Percentiles rank a stretch among this genome's conserved stretches.
Conservation (phyloP, 2,888 invertebrate species). For the Sabatieria punctata region DNA sequence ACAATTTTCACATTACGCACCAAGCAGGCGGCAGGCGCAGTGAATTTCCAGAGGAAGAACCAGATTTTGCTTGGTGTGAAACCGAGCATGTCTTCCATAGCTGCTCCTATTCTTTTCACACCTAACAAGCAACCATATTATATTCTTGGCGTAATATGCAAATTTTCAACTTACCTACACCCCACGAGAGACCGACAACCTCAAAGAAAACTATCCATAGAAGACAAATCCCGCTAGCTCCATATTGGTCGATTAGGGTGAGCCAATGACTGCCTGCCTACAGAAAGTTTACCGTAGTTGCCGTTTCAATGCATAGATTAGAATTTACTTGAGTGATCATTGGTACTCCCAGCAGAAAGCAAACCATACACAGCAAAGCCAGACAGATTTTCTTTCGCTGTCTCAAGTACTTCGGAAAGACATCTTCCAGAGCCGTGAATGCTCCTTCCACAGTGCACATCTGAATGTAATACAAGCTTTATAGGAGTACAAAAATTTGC, state of each 20-base stretch:
- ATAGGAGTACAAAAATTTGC: too few species aligned
- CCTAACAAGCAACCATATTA: too few species aligned
- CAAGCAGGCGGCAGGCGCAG: slow-evolving; percentile 64
- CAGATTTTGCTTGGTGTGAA: slow-evolving; percentile 58
- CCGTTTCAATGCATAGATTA: too few species aligned
- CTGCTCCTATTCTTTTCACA: slow-evolving; percentile 51
- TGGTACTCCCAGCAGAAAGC: slow-evolving; percentile 27
- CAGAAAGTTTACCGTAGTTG: slow-evolving; percentile 16
- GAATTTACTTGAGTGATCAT: slow-evolving; percentile 28
- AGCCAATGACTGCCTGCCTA: slow-evolving; percentile 74
- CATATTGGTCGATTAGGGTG: slow-evolving; percentile 67
- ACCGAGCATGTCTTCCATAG: slow-evolving; percentile 66
- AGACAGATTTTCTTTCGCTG: slow-evolving; percentile 26
- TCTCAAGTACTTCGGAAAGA: slow-evolving; percentile 24
- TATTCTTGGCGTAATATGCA: too few species aligned
- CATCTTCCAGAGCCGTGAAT: slow-evolving; percentile 28
- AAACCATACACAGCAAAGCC: slow-evolving; percentile 20
- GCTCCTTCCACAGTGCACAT: slow-evolving; percentile 32
- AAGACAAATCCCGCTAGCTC: slow-evolving; percentile 60
- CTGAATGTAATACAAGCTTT: too few species aligned
- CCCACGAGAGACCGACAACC: slow-evolving; percentile 72
- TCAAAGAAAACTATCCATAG: slow-evolving; percentile 78
- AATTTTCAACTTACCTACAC: slow-evolving; percentile 51
- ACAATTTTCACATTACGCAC: too few species aligned
- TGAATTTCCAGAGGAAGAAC: slow-evolving; percentile 67